Base-by-base conservation (phyloP, 92 coral and sea anemone species). In the Phenganax stokvisi region DNA sequence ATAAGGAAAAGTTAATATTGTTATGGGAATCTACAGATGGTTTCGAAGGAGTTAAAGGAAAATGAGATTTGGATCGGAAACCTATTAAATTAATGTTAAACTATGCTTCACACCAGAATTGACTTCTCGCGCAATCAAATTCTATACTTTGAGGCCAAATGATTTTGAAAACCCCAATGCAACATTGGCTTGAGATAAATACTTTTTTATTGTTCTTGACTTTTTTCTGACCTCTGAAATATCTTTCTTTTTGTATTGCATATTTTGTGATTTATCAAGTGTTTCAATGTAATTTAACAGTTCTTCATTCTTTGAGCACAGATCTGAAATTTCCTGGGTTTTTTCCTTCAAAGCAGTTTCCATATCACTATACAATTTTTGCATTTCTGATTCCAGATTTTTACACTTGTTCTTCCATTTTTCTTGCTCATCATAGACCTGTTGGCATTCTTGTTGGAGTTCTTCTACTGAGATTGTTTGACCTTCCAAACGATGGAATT, bases 151-250 rank as follows among this genome's bases (percentile, higher is more conserved):
- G n/a, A 89, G 69, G 1, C 92, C 89, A 87, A 89, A 89, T 12
- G 91, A 86, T 73, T 72, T 65, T 25, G 86, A 37, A 75, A 89
- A 89, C 90, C 90, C 87, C 54, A 89, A 87, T 5, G 90, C 90
- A 60, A 74, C 73, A 44, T 85, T 64, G 16, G 90, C 87, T 54
- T 87, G 52, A 56, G 92, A 80, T 29, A 85, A 74, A 81, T 83
- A 79, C 28, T 77, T 75, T 71, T 86, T 86, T 56, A 82, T 56
- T 7, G 90, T 90, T 85, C 86, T 90, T 29, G 89, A 83, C 68
- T 89, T 88, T 64, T 89, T 86, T 84, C 53, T 69, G 25, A 70
- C 87, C 74, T 86, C 82, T 52, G 89, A 85, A 62, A 89, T 83
- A 74, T 71, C 80, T 79, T 89, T 89, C 20, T 89, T 85, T 76